phyloP scores from a whole-genome alignment of 30 jellyfish, hydroid and myxozoan species.

The Rhopilema esculentum region DNA sequence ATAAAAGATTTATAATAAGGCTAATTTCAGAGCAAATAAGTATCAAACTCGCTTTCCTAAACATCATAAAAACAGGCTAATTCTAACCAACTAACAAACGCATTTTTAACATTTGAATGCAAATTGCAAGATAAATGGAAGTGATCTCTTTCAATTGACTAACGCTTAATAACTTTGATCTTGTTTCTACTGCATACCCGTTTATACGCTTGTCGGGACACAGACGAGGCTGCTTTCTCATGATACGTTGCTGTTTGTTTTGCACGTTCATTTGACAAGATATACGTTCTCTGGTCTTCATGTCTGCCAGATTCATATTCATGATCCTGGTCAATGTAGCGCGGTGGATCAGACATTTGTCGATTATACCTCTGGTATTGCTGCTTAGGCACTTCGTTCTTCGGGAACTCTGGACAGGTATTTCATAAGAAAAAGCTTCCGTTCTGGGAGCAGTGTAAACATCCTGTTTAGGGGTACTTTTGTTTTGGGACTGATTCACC shows the following conservation, averaged over 20 bases:
- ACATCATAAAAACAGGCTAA: no score
- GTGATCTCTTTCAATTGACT: neutral
- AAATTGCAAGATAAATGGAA: no score
- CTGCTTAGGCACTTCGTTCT: conserved; percentile 9
- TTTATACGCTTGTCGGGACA: conserved; percentile 23
- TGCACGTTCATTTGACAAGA: neutral
- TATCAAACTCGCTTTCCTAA: no score
- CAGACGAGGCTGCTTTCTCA: conserved; percentile 44
- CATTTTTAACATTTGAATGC: no score
- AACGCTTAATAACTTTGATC: neutral
- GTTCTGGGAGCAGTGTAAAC: neutral
- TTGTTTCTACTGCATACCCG: conserved; percentile 23
- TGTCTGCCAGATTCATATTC: conserved; percentile 13
- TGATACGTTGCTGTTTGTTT: neutral
- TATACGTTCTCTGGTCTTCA: conserved; percentile 3
- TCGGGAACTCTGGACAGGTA: neutral
- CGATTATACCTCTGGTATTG: conserved; percentile 4
- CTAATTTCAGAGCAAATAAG: no score
- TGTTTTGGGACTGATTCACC: neutral
- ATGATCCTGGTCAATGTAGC: conserved; percentile 18
- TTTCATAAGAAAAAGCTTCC: neutral
- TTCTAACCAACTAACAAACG: no score
- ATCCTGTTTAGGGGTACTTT: no score
- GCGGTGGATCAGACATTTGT: conserved; percentile 3
- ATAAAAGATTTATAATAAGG: no score